Base-by-base conservation (phyloP, 2,888 invertebrate genomes). In the Syrista parreyssii region DNA sequence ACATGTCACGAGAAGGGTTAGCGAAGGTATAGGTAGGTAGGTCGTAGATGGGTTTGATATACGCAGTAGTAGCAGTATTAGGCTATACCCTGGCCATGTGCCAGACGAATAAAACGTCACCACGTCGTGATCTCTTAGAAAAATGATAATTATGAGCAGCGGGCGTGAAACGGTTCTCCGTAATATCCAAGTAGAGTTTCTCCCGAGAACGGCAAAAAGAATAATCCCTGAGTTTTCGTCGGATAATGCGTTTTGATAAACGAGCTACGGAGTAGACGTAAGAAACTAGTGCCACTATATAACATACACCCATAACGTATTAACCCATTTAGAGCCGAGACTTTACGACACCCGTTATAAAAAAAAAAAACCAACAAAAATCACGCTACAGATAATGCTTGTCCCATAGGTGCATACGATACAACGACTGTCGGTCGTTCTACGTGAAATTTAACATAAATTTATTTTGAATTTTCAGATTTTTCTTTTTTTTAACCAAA, bases 71-170 rank as follows among this genome's bases (percentile, higher is more conserved):
- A 33, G 71, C 71, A 31, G 33, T 32, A 71, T 33, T 23, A 71
- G 31, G 11, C 15, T 32, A 71, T 23, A 71, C 6, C 71, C 33
- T 33, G 71, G 71, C 31, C 12, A 4, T 15, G 71, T 23, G 71
- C 71, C 71, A 33, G 71, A 71, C 32, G 32, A 71, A 71, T 71
- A 71, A 71, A 71, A 71, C 71, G 71, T 71, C 71, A 71, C 23
- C 55, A 55, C 23, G 23, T 55, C 55, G 55, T 71, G 71, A 33
- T 31, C 71, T 71, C 32, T 32, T n/a, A 23, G 71, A 71, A 71
- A 71, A 71, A 71, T 71, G 31, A 32, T 71, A 71, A 71, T 71
- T 71, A 71, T 33, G 71, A 71, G 71, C 15, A 23, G 12, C 32
- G 71, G 71, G 71, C 33, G 71, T 71, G 31, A 71, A 71, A 33